Evolutionary conservation across 2,797 vertebrate species (phyloP).

Genomic region (Erpetoichthys calabaricus): DNA sequence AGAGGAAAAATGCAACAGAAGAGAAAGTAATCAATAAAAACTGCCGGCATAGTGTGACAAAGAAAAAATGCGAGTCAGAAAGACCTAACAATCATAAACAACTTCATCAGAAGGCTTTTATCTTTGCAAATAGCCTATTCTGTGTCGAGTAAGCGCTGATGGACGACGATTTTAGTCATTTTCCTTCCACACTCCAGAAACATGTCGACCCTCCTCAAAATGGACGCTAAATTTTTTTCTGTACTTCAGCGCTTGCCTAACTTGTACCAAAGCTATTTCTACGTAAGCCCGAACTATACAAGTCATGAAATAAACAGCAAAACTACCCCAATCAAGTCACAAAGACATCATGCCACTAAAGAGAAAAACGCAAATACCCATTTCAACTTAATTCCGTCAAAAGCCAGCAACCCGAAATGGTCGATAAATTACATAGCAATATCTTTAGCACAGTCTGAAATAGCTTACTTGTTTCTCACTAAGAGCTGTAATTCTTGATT

Average conservation of each 20-base stretch:
- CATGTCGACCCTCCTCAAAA: slow-evolving; percentile 87
- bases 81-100: too few relatives aligned
- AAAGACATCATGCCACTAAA: too few relatives aligned
- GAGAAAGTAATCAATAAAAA: slow-evolving; percentile 48
- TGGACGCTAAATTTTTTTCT: slow-evolving; percentile 65
- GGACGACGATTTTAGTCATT: slow-evolving; percentile 21
- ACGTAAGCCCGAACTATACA: slow-evolving; percentile 7
- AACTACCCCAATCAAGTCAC: too few relatives aligned
- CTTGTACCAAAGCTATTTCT: slow-evolving; percentile 24
- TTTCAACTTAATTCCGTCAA: slow-evolving; percentile 1
- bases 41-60: too few relatives aligned
- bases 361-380: background rate
- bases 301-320: too few relatives aligned
- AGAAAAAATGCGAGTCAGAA: too few relatives aligned
- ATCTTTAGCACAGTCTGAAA: slow-evolving; percentile 1
- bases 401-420: background rate
- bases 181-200: slow-evolving; percentile 61
- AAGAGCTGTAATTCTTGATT: slow-evolving; percentile 57
- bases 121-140: too few relatives aligned
- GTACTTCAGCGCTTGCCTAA: slow-evolving; percentile 41
- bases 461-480: slow-evolving; percentile 69
- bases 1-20: slow-evolving; percentile 41
- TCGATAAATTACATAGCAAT: background rate
- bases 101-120: too few relatives aligned
- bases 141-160: background rate